Evolutionary conservation across 2,797 vertebrate species (phyloP), one percentile per base, ranked within the genome.

Genomic region (Syndactyla subalaris): DNA sequence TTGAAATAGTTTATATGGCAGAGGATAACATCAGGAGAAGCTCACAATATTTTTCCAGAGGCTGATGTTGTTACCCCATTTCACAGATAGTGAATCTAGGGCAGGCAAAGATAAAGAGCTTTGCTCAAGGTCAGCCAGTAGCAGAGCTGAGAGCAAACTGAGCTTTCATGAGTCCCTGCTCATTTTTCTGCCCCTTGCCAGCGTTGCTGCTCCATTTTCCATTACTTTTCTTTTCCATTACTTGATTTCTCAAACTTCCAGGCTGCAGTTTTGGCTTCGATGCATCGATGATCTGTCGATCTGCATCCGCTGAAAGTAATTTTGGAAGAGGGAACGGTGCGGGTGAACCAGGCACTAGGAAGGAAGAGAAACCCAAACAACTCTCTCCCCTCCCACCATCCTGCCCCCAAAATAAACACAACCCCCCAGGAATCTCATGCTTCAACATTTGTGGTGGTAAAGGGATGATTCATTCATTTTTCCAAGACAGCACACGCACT

Each of bases 141-240:
- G 92, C 88, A 52, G 77, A 93, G 59, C 85, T 22, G 65, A 49
- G 65, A 85, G 79, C 75, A 78, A 80, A 54, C 43, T 2, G 62
- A 90, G 71, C 20, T 41, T 71, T 59, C 79, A 19, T 9, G 75
- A 94, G 88, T 85, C 70, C 89, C 88, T 57, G 73, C 27, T 95
- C 89, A 2, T 74, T 86, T 57, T 93, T 54, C 76, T 95, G 77
- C 74, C 79, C 83, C 52, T 87, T 82, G 94, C 95, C 92, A 87
- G 91, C 39, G 4, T 52, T 45, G 54, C 95, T 8, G 54, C 76
- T 96, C 93, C 82, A 1, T 85, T 95, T 96, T 93, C 96, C 94
- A 90, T 93, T 46, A 75, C 93, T 95, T 95, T 80, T 36, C 85
- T 91, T 95, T 97, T 96, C 95, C 96, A 92, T 96, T 62, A 87